A percentile compares a stretch with the other conserved stretches of the same genome.
Evolutionary conservation across 2,797 vertebrate genomes (phyloP).

Genomic region (Anomalospiza imberbis): DNA sequence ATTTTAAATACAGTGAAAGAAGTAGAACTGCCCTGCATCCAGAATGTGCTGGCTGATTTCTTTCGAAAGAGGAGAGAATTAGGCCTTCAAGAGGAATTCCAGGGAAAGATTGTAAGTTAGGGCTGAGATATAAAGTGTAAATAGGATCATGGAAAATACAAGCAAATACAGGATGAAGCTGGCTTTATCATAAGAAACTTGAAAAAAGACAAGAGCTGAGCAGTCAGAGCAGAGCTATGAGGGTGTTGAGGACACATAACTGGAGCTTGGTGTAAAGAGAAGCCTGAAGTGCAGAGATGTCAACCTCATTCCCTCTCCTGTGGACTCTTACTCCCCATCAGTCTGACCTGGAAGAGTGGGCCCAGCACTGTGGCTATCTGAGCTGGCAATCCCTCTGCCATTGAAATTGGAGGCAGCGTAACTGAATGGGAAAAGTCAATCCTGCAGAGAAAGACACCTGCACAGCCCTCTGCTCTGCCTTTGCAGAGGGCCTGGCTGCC

Average conservation of each 20-base stretch:
- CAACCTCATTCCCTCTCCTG: background rate
- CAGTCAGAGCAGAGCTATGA: background rate
- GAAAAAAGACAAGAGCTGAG: too few species aligned
- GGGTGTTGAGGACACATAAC: background rate
- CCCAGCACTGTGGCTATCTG: background rate
- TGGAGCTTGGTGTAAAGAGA: background rate
- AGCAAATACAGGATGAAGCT: background rate
- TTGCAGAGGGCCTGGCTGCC: background rate
- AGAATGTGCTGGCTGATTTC: background rate
- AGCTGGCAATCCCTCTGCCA: background rate
- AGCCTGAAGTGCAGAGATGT: background rate
- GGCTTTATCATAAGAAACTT: background rate
- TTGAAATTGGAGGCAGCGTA: background rate
- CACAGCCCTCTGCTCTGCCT: background rate
- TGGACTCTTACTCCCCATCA: background rate
- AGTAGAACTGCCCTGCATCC: background rate
- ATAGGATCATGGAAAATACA: background rate
- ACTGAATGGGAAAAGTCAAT: background rate
- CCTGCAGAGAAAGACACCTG: background rate
- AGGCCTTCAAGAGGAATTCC: background rate
- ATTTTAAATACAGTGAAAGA: rapidly evolving
- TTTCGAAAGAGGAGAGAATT: background rate
- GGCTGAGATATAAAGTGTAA: background rate
- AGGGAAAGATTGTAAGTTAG: background rate
- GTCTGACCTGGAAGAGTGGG: background rate